These are phyloP conservation scores for Lates japonicus DNA, from an alignment of 2,797 vertebrate species.

Conservation along the genomic window DNA sequence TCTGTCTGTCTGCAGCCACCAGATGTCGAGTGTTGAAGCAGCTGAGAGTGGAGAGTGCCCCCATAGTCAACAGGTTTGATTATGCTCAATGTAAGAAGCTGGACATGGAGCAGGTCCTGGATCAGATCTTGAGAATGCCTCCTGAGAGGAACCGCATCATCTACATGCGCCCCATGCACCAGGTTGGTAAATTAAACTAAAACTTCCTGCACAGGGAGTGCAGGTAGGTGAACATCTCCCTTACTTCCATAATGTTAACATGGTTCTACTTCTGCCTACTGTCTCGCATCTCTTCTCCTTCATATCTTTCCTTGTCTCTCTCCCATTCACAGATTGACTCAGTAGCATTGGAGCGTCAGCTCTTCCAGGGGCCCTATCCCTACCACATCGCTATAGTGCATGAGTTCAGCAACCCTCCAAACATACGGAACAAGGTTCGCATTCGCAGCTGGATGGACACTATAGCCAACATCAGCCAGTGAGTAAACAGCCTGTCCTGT, in stretches of 20 bases:
- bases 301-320: not conserved
- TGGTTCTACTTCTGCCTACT: not conserved
- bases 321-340: conserved; percentile 90
- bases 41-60: conserved; percentile 93
- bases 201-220: not conserved
- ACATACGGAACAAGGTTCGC: conserved; percentile 97
- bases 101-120: conserved; percentile 98
- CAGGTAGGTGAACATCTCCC: not conserved
- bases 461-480: conserved; percentile 99
- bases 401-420: conserved; percentile 98
- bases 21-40: conserved; percentile 97
- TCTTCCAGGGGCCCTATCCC: conserved; percentile 97
- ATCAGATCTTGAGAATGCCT: conserved; percentile 97
- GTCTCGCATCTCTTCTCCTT: not conserved
- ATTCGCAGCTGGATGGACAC: conserved; percentile 99
- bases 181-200: conserved; percentile 81
- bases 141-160: conserved; percentile 98
- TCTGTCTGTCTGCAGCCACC: conserved; percentile 86
- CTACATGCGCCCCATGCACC: conserved; percentile 98
- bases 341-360: conserved; percentile 92
- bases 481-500: conserved; percentile 75
- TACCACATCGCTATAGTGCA: conserved; percentile 98
- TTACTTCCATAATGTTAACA: too few species aligned
- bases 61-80: conserved; percentile 97
- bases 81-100: conserved; percentile 98